Conservation (phyloP, 2,888 invertebrate genomes). For the Heteromurus nitidus region DNA sequence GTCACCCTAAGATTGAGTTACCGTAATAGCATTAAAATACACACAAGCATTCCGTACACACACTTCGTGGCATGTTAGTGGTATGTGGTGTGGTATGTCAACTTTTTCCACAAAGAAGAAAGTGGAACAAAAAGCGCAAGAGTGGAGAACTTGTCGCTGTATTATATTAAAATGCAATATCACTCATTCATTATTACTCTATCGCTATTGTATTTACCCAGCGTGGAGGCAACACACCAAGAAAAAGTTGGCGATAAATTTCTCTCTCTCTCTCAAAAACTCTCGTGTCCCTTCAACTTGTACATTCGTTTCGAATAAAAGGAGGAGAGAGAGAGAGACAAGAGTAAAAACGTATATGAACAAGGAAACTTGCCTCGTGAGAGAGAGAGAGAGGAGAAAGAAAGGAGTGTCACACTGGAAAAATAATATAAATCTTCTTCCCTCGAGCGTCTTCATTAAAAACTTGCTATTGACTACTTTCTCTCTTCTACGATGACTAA, state of each 20-base stretch:
- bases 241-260: constrained; percentile 50
- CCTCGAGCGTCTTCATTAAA: constrained; percentile 57
- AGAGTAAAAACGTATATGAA: too few species aligned
- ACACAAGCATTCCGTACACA: background rate
- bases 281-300: constrained; percentile 25
- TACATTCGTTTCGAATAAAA: background rate
- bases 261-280: constrained; percentile 45
- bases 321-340: background rate
- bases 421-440: constrained; percentile 54
- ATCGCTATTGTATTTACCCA: constrained; percentile 11
- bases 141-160: background rate
- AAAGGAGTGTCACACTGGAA: constrained; percentile 38
- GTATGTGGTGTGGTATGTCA: background rate
- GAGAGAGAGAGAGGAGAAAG: background rate
- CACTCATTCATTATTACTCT: constrained; percentile 7
- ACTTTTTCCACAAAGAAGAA: constrained; percentile 22
- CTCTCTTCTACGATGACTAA: constrained; percentile 1
- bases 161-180: constrained; percentile 19
- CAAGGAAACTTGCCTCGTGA: background rate
- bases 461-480: constrained; percentile 46
- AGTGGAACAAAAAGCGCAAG: constrained; percentile 27
- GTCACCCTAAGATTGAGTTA: constrained; percentile 25
- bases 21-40: constrained; percentile 12
- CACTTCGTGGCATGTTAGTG: background rate
- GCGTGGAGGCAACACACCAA: background rate